phyloP scores from a whole-genome alignment of 2,888 invertebrate species.

The Euclidia mi region DNA sequence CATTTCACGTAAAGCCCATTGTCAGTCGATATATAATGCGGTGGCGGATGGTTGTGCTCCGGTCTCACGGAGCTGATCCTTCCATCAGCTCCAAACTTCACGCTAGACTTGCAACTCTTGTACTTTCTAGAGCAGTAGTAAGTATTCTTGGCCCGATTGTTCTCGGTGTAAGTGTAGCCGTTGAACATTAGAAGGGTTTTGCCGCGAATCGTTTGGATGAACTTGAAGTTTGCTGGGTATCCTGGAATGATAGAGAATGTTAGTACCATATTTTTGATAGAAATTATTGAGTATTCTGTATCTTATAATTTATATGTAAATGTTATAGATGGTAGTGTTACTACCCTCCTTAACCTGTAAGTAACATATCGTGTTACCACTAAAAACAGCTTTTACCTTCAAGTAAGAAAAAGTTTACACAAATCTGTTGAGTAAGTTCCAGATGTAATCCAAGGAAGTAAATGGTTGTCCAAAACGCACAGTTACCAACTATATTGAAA shows the following conservation, averaged over 20 bases:
- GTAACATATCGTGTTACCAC: too few relatives aligned
- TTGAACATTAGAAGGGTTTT: constrained; percentile 57
- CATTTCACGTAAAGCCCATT: constrained; percentile 46
- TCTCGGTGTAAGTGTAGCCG: constrained; percentile 59
- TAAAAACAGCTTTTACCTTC: too few relatives aligned
- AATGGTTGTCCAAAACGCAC: too few relatives aligned
- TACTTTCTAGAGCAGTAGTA: constrained; percentile 59
- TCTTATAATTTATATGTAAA: too few relatives aligned
- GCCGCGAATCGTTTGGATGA: constrained; percentile 54
- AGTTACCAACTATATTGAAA: too few relatives aligned
- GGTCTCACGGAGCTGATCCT: constrained; percentile 22
- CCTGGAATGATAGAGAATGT: constrained; percentile 10
- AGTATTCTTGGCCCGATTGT: constrained; percentile 57
- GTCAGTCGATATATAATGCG: constrained; percentile 45
- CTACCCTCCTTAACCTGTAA: too few relatives aligned
- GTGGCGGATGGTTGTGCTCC: constrained; percentile 63
- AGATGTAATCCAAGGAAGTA: too few relatives aligned
- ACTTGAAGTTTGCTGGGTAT: constrained; percentile 34
- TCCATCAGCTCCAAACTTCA: constrained; percentile 43
- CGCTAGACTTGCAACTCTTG: constrained; percentile 51
- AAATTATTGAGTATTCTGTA: too few relatives aligned
- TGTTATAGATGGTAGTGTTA: too few relatives aligned
- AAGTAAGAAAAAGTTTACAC: too few relatives aligned
- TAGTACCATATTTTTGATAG: not conserved
- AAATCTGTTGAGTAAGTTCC: too few relatives aligned